phyloP scores from a whole-genome alignment of 2,888 invertebrate genomes.

The Lithodes maja region DNA sequence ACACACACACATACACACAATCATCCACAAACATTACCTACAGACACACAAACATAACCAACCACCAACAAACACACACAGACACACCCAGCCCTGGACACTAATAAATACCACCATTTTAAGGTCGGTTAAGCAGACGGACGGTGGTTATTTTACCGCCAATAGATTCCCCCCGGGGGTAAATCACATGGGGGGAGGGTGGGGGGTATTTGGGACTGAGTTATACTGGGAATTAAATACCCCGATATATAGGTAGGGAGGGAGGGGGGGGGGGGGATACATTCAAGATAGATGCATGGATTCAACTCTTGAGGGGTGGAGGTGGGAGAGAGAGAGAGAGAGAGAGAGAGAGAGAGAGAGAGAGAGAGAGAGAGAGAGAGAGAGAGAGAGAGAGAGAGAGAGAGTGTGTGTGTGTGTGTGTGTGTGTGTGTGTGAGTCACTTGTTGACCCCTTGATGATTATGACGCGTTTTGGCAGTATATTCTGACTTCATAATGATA shows the following conservation, averaged over 20 bases:
- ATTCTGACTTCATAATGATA: no score
- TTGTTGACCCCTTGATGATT: no score
- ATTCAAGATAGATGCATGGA: no score
- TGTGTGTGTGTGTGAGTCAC: neutral
- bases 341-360: conserved; percentile 14
- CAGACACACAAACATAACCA: neutral
- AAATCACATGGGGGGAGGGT: neutral
- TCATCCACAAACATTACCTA: neutral
- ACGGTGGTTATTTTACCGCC: neutral
- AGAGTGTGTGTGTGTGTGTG: neutral
- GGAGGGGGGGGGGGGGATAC: neutral
- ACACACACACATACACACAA: neutral
- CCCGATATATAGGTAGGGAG: neutral
- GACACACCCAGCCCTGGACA: neutral
- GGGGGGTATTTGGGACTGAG: neutral
- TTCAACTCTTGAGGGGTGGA: no score
- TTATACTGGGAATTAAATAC: neutral
- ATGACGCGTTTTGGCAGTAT: no score
- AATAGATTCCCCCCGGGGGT: neutral
- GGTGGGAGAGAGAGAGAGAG: neutral
- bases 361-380: conserved; percentile 15
- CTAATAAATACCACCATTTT: neutral
- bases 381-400: neutral
- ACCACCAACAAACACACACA: neutral
- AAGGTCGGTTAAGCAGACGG: neutral